A percentile compares a stretch with the other conserved stretches of the same genome.
Conservation (phyloP, 2,797 vertebrate species). For the Bryconaethiops microstoma region DNA sequence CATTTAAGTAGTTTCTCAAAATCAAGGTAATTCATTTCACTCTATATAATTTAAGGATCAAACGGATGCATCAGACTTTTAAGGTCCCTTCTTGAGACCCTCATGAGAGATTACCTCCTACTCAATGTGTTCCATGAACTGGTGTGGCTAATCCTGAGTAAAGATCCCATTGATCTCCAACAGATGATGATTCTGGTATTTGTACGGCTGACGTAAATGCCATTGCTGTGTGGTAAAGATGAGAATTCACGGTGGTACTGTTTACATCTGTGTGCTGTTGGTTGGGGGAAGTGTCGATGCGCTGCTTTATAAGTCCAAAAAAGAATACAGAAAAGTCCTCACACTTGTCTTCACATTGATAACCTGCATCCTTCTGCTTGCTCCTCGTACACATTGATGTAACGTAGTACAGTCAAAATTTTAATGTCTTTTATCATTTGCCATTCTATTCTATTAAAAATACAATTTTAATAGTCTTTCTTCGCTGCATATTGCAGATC, state of each 20-base stretch:
- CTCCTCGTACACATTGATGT: not conserved
- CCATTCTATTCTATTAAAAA: too few relatives aligned
- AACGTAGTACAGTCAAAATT: not conserved
- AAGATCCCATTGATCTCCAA: conserved; percentile 18
- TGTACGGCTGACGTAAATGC: not conserved
- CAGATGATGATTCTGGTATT: conserved; percentile 16
- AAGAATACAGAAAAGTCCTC: not conserved
- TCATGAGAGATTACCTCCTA: not conserved
- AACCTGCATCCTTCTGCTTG: not conserved
- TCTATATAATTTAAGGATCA: not conserved
- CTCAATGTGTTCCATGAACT: not conserved
- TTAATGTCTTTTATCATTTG: too few relatives aligned
- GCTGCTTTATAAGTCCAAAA: too few relatives aligned
- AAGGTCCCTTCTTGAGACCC: not conserved
- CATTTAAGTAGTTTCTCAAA: not conserved
- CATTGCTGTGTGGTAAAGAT: not conserved
- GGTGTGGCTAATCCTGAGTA: not conserved
- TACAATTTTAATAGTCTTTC: too few relatives aligned
- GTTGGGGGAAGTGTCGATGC: not conserved
- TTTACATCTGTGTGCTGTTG: conserved; percentile 9
- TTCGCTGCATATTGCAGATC: too few relatives aligned
- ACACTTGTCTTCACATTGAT: not conserved
- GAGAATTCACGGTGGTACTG: conserved; percentile 5
- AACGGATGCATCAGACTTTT: not conserved
- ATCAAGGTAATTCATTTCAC: not conserved